Percentiles rank a stretch among this genome's conserved stretches.
Conservation (phyloP, 2,113 vertebrate genomes). For the Formicarius rufipectus region DNA sequence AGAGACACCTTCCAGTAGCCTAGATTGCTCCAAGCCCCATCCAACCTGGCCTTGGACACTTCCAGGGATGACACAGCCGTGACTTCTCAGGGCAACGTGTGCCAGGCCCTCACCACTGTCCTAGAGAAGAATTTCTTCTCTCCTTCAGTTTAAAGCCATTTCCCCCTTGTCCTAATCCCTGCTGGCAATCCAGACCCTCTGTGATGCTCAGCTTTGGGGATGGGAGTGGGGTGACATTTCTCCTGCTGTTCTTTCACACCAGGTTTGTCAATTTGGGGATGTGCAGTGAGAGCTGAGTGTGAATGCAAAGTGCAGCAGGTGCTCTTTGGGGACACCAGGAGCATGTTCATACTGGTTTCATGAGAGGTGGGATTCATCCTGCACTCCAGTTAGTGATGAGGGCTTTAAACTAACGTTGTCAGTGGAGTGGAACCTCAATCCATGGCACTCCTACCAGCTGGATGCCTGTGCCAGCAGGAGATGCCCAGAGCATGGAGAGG, state of each 20-base stretch:
- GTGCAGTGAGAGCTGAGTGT: background rate
- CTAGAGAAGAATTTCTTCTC: background rate
- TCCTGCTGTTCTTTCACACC: background rate
- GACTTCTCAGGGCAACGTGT: background rate
- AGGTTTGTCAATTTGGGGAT: background rate
- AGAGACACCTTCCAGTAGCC: background rate
- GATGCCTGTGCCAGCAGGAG: background rate
- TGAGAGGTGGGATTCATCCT: background rate
- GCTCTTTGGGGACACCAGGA: background rate
- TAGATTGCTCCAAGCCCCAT: background rate
- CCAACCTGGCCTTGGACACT: background rate
- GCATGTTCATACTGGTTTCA: background rate
- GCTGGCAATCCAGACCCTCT: background rate
- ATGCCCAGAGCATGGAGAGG: background rate
- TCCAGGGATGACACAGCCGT: background rate
- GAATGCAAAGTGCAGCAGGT: background rate
- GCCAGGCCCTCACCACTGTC: background rate
- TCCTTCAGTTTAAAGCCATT: background rate
- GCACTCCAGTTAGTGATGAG: background rate
- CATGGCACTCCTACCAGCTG: background rate
- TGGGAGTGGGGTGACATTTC: rapidly evolving
- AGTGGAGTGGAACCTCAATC: background rate
- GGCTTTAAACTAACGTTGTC: background rate
- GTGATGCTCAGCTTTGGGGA: background rate
- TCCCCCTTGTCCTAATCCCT: background rate